Evolutionary conservation across 2,888 invertebrate genomes (phyloP).

Genomic region (Leptinotarsa rubiginosa): DNA sequence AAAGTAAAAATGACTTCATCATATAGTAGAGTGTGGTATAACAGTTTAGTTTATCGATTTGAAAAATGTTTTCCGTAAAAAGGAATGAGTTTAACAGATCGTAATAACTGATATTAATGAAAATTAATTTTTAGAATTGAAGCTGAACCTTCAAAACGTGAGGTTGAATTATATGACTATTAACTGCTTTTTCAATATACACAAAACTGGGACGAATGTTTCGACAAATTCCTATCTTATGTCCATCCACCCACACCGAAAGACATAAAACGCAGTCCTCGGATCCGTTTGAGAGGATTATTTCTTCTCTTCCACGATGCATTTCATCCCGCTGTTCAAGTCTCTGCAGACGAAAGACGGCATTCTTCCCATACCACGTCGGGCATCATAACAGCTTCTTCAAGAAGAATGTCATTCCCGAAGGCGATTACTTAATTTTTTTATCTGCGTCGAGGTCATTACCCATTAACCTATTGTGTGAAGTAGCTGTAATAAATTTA

Average conservation of each 20-base stretch:
- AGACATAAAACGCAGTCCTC: background rate
- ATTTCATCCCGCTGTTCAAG: background rate
- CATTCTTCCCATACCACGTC: conserved; percentile 13
- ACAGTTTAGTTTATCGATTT: too few species aligned
- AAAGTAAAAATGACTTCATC: too few species aligned
- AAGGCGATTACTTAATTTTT: conserved; percentile 6
- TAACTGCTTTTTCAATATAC: too few species aligned
- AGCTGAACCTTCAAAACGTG: too few species aligned
- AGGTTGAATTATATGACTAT: too few species aligned
- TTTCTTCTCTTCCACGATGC: conserved; percentile 2
- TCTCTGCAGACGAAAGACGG: conserved; percentile 5
- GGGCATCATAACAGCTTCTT: conserved; percentile 4
- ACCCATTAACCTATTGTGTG: conserved; percentile 1
- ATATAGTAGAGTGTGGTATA: too few species aligned
- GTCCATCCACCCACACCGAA: background rate
- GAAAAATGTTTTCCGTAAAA: too few species aligned
- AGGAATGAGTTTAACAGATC: too few species aligned
- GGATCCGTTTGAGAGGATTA: conserved; percentile 13
- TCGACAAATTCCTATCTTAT: background rate
- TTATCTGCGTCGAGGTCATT: background rate
- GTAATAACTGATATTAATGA: too few species aligned
- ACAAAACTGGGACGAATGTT: too few species aligned
- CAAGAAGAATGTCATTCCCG: background rate
- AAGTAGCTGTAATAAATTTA: background rate
- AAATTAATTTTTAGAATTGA: too few species aligned